Evolutionary conservation across 1,140 invertebrate species (phyloP).

Genomic region (Laupala kohalensis): DNA sequence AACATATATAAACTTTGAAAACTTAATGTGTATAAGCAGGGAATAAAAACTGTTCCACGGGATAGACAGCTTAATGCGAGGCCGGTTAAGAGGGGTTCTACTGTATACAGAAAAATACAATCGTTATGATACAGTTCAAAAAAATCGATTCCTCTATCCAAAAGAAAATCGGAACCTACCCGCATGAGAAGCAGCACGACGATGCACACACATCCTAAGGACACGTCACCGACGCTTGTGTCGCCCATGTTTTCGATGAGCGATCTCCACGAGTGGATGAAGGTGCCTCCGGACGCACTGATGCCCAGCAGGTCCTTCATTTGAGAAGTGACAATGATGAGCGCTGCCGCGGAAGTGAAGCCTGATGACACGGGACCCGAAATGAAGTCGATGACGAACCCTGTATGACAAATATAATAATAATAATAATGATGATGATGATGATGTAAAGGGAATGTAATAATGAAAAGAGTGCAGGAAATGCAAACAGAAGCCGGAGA

Average conservation of each 20-base stretch:
- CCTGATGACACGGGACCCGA: constrained; percentile 84
- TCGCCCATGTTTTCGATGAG: constrained; percentile 45
- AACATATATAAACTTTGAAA: no score
- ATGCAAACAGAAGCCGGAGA: no score
- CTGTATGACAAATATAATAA: no score
- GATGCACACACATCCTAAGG: constrained; percentile 58
- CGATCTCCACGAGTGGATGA: constrained; percentile 56
- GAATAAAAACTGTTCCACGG: no score
- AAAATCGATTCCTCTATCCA: no score
- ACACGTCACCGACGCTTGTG: constrained; percentile 48
- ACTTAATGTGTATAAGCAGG: no score
- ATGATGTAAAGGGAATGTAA: no score
- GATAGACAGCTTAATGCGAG: no score
- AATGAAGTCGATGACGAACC: constrained; percentile 87
- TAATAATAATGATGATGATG: no score
- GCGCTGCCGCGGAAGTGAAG: constrained; percentile 83
- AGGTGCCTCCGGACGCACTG: constrained; percentile 53
- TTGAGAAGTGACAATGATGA: constrained; percentile 81
- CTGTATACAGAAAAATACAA: no score
- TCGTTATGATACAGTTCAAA: background rate
- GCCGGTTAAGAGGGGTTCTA: no score
- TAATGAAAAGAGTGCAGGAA: no score
- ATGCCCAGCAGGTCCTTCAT: constrained; percentile 74
- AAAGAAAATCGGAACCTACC: constrained; percentile 32
- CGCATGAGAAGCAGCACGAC: constrained; percentile 52